These are phyloP conservation scores for Mycalesis mineus DNA, from an alignment of 2,888 invertebrate genomes.

Conservation along the genomic window DNA sequence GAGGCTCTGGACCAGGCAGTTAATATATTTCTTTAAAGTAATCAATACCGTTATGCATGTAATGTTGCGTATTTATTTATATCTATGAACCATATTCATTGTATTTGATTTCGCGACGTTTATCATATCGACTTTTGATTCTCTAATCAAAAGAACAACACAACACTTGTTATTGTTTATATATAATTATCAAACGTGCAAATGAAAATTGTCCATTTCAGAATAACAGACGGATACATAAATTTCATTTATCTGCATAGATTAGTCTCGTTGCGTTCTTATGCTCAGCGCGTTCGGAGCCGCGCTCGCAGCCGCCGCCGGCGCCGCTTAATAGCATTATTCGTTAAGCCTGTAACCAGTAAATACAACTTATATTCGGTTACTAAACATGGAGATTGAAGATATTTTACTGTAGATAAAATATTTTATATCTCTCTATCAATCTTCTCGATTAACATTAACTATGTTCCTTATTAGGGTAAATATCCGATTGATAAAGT, in stretches of 20 bases:
- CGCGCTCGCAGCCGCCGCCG: conserved; percentile 16
- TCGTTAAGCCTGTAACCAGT: conserved; percentile 10
- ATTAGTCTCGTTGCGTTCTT: conserved; percentile 16
- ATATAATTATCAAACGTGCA: conserved; percentile 1
- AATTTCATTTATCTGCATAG: conserved; percentile 20
- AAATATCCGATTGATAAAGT: not conserved
- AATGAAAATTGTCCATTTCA: conserved; percentile 5
- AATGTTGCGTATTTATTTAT: too few relatives aligned
- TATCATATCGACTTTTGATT: too few relatives aligned
- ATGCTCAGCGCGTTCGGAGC: conserved; percentile 9
- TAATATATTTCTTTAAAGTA: too few relatives aligned
- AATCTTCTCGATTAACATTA: not conserved
- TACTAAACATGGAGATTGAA: conserved; percentile 3
- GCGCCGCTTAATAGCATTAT: conserved; percentile 22
- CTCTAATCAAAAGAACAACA: too few relatives aligned
- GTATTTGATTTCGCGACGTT: too few relatives aligned
- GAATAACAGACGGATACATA: conserved; percentile 13
- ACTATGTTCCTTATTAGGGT: not conserved
- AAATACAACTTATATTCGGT: conserved; percentile 8
- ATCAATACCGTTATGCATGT: too few relatives aligned
- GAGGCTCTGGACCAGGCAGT: too few relatives aligned
- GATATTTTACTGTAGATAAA: conserved; percentile 3
- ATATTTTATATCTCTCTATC: not conserved
- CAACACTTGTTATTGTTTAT: not conserved
- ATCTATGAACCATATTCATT: too few relatives aligned